Percentiles rank a stretch among this genome's conserved stretches.
Evolutionary conservation across 2,888 invertebrate species (phyloP).

Genomic region (Thera obeliscata): DNA sequence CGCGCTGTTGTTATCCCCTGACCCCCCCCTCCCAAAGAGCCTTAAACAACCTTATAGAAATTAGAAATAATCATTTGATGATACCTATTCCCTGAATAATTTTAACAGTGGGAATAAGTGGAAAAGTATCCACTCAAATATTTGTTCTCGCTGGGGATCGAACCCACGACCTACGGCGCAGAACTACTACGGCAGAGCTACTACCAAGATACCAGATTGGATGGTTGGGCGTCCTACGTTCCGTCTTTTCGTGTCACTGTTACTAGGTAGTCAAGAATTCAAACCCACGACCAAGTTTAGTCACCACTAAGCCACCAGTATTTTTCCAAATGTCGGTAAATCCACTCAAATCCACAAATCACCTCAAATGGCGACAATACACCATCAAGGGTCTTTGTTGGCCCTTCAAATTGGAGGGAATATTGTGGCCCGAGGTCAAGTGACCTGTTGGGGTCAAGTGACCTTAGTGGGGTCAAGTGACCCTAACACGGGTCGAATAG

Average conservation of each 20-base stretch:
- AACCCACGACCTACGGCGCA: too few species aligned
- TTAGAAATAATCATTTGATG: too few species aligned
- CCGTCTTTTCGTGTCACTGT: too few species aligned
- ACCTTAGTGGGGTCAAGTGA: conserved; percentile 11
- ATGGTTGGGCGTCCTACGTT: too few species aligned
- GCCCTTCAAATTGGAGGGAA: conserved; percentile 23
- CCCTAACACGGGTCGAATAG: not conserved
- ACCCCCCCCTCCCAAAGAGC: too few species aligned
- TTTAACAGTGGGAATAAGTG: too few species aligned
- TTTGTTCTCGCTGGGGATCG: too few species aligned
- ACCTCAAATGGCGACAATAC: conserved; percentile 22
- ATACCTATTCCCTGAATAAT: too few species aligned
- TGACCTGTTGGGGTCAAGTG: conserved; percentile 15
- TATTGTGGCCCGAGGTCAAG: conserved; percentile 11
- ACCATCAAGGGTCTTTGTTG: conserved; percentile 19
- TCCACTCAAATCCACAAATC: conserved; percentile 20
- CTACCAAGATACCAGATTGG: too few species aligned
- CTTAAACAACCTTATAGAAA: not conserved
- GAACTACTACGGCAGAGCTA: too few species aligned
- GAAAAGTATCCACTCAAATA: too few species aligned
- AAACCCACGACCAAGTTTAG: not conserved
- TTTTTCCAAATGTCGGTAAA: conserved; percentile 1
- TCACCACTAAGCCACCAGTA: not conserved
- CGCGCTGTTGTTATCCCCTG: not conserved
- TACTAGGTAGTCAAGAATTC: not conserved